Evolutionary conservation across 2,888 invertebrate species (phyloP), one percentile per base, ranked within the genome.

Genomic region (Cephus pulcher): DNA sequence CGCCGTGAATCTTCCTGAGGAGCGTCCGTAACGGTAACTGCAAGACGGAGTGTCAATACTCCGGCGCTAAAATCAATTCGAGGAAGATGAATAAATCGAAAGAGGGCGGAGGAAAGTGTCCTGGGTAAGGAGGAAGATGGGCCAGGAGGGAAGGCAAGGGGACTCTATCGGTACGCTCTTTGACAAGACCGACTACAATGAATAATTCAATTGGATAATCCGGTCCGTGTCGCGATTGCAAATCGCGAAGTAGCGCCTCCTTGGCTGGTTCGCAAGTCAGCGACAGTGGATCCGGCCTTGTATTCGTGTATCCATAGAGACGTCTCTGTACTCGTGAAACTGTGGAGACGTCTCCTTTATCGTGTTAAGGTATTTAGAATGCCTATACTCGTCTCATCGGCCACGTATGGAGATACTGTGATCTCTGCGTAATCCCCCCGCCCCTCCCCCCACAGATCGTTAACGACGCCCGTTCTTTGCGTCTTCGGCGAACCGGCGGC

Each of bases 161-260:
- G 23, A 56, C 75, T 82, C 77, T 80, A 81, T 85, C 84, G 85
- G 84, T 81, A 79, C 81, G 84, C 82, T 87, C 89, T 90, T 90
- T 90, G 90, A 90, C 88, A 88, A 89, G 86, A 83, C 88, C 89
- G 88, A 87, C 86, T 83, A 86, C 87, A 84, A 90, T 90, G 90
- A 90, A 90, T 90, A 90, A 90, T 90, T 90, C 90, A 90, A 87
- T 86, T 84, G 85, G 82, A 86, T 89, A 89, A 89, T 89, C 88
- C 86, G 79, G 85, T 80, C 83, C 88, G 89, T 90, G 90, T 89
- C 86, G 86, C 87, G 89, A 88, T 89, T 90, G 88, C 86, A 85
- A 89, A 90, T 89, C 84, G 82, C 71, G 71, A 34, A 23, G 56
- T 56, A 56, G 56, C 56, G 56, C 56, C 56, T 56, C 56, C 56